These are phyloP conservation scores for Cyprinella venusta DNA, from an alignment of 2,797 vertebrate species.

Conservation along the genomic window DNA sequence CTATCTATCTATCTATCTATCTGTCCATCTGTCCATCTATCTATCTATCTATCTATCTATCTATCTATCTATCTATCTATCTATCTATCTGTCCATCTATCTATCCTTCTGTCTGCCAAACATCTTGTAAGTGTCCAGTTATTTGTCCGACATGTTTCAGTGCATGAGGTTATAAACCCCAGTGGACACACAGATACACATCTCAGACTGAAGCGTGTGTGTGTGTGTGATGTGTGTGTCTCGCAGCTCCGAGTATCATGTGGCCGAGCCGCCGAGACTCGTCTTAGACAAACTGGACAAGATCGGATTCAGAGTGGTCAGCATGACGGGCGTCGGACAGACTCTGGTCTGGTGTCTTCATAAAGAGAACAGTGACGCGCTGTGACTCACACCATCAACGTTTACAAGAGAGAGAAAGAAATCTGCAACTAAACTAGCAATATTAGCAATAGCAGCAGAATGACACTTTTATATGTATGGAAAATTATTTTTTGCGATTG, in stretches of 20 bases:
- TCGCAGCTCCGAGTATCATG: slow-evolving; percentile 90
- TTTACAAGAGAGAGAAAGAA: not conserved
- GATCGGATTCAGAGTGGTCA: slow-evolving; percentile 86
- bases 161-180: not conserved
- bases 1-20: too few relatives aligned
- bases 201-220: not conserved
- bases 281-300: slow-evolving; percentile 94
- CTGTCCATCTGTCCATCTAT: too few relatives aligned
- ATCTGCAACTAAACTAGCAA: not conserved
- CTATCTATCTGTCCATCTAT: accelerated
- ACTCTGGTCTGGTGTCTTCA: slow-evolving; percentile 97
- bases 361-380: slow-evolving; percentile 74
- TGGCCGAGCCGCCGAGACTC: slow-evolving; percentile 87
- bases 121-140: not conserved
- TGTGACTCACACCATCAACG: not conserved
- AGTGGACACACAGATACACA: not conserved
- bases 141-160: too few relatives aligned
- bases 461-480: not conserved
- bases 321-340: slow-evolving; percentile 96
- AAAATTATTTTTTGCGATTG: not conserved
- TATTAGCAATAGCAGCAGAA: not conserved
- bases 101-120: not conserved
- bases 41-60: too few relatives aligned
- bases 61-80: too few relatives aligned
- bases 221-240: slow-evolving; percentile 45